Base-by-base conservation (phyloP, 2,113 vertebrate species). In the Hylia prasina region DNA sequence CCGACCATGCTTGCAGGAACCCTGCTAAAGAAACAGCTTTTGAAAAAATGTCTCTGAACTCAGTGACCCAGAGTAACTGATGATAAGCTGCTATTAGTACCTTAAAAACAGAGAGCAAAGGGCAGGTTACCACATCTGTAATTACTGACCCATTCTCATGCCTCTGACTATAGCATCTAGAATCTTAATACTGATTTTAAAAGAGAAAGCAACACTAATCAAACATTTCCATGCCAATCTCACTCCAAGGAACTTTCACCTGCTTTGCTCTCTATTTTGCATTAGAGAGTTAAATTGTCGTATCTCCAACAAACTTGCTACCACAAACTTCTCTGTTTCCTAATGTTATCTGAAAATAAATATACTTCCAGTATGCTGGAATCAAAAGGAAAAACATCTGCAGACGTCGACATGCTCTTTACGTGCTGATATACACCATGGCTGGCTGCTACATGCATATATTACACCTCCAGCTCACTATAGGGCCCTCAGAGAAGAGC, bases 61-160 rank as follows among this genome's bases (percentile, higher is more conserved):
- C 61, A 15, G 51, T 57, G 82, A 78, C 68, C 44, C 68, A 39
- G 68, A 3, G 4, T 21, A 92, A 86, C 53, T 45, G 69, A 90
- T 14, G 65, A 89, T 90, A 96, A 95, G 33, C 65, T 65, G 65
- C 72, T 78, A 57, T 47, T 40, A 93, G n/a, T 48, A 86, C 76
- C 60, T 91, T 72, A 82, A 94, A 96, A 96, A 58, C 53, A 75
- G 48, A 70, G 82, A 92, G 80, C 90, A 95, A 94, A 96, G 90
- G 80, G 88, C 76, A 95, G 57, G 53, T 94, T 96, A 96, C 90
- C 86, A 90, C 72, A 94, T 90, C 68, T 63, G 37, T 53, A 80
- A 68, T 33, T 33, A 66, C 76, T 87, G 76, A 75, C 18, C 23
- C 30, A 24, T 51, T 87, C 60, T 61, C 37, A 24, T 31, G 39